A percentile compares a stretch with the other conserved stretches of the same genome.
Evolutionary conservation across 2,113 vertebrate species (phyloP).

Genomic region (Gulo gulo): DNA sequence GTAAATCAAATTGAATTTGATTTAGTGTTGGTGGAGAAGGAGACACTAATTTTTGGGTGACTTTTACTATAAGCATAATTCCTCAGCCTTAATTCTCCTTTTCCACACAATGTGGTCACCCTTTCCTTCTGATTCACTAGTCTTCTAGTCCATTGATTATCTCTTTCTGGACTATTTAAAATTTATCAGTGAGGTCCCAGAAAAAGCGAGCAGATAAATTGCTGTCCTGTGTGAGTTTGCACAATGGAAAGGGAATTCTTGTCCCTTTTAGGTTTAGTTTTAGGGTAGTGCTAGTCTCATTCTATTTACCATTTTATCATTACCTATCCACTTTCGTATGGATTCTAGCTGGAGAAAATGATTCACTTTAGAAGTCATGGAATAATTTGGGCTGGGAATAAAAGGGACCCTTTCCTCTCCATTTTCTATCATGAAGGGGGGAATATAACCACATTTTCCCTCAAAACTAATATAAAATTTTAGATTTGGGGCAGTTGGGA

Average conservation of each 20-base stretch:
- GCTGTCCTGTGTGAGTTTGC: not conserved
- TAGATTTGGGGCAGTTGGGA: not conserved
- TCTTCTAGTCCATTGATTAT: not conserved
- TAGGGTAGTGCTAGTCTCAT: not conserved
- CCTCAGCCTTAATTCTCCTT: not conserved
- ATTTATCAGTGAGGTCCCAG: not conserved
- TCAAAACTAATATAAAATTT: not conserved
- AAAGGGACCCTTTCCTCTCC: not conserved
- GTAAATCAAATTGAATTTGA: not conserved
- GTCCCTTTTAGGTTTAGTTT: not conserved
- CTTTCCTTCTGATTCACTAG: not conserved
- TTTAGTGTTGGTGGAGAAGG: not conserved
- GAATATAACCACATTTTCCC: conserved; percentile 5
- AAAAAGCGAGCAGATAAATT: not conserved
- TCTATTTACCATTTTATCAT: not conserved
- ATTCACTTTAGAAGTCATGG: not conserved
- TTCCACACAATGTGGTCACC: not conserved
- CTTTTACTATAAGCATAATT: not conserved
- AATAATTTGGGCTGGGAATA: not conserved
- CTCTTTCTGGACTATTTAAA: conserved; percentile 30
- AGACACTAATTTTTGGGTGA: not conserved
- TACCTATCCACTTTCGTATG: not conserved
- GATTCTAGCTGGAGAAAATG: conserved; percentile 29
- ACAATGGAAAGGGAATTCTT: not conserved
- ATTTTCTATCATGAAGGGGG: not conserved